Conservation (phyloP, 1,140 invertebrate genomes). For the Adoxophyes honmai region DNA sequence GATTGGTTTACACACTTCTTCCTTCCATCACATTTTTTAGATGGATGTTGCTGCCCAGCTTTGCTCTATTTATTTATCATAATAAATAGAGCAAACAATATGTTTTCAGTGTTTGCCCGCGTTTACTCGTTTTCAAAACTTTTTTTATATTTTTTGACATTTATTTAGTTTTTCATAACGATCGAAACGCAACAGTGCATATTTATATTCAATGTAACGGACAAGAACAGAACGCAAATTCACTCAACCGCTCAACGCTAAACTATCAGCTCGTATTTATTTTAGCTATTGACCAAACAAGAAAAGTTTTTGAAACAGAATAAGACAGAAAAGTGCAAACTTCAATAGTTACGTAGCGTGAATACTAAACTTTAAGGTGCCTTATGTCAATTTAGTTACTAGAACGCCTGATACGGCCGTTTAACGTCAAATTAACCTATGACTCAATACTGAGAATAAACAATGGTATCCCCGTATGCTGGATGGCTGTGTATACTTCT, state of each 20-base stretch:
- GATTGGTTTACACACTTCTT: too few relatives aligned
- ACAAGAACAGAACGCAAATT: background rate
- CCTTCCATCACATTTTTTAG: too few relatives aligned
- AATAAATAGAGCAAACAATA: too few relatives aligned
- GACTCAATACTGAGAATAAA: constrained; percentile 45
- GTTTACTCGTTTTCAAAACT: too few relatives aligned
- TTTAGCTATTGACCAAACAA: constrained; percentile 9
- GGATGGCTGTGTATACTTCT: constrained; percentile 23
- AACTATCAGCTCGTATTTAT: background rate
- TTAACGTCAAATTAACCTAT: constrained; percentile 29
- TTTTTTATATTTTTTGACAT: background rate
- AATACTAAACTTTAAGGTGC: too few relatives aligned
- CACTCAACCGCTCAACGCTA: background rate
- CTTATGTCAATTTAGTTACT: background rate
- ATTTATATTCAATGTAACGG: constrained; percentile 5
- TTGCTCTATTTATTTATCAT: too few relatives aligned
- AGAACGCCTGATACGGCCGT: background rate
- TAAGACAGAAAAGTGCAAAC: background rate
- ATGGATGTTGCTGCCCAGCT: too few relatives aligned
- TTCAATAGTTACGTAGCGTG: too few relatives aligned
- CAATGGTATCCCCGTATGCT: constrained; percentile 44
- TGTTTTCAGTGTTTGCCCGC: too few relatives aligned
- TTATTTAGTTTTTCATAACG: background rate
- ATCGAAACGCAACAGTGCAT: constrained; percentile 2
- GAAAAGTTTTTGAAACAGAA: background rate